These are phyloP conservation scores for Megaustenia siamemsis DNA, from an alignment of 2,888 invertebrate species.

Conservation along the genomic window DNA sequence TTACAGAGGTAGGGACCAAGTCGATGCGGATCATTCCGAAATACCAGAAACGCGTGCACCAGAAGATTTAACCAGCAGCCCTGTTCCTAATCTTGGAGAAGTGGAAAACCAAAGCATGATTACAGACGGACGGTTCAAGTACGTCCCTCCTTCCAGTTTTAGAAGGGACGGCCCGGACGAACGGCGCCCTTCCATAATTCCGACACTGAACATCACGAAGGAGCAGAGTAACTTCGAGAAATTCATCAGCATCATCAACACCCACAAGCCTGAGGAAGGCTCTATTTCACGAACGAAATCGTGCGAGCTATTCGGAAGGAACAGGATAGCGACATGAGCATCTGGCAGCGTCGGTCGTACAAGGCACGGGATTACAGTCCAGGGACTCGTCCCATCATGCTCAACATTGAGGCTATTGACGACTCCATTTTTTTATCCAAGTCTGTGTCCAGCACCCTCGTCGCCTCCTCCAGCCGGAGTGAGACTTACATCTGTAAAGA, in stretches of 20 bases:
- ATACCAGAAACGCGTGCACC: background rate
- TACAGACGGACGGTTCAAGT: background rate
- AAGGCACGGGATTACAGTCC: slow-evolving; percentile 40
- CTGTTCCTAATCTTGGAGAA: background rate
- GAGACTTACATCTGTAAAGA: slow-evolving; percentile 47
- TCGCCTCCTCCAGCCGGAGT: slow-evolving; percentile 25
- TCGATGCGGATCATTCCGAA: background rate
- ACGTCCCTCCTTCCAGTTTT: background rate
- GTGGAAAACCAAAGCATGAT: background rate
- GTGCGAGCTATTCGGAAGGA: slow-evolving; percentile 34
- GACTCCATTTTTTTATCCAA: slow-evolving; percentile 16
- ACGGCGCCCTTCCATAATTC: slow-evolving; percentile 41
- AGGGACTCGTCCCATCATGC: slow-evolving; percentile 41
- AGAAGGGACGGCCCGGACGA: slow-evolving; percentile 7
- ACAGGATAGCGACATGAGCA: slow-evolving; percentile 30
- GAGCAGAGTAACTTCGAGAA: slow-evolving; percentile 51
- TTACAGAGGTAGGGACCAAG: background rate
- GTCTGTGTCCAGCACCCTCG: slow-evolving; percentile 36
- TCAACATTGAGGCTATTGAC: slow-evolving; percentile 50
- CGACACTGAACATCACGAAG: slow-evolving; percentile 42
- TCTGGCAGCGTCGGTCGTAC: slow-evolving; percentile 46
- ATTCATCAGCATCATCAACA: slow-evolving; percentile 44
- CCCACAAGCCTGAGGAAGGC: background rate
- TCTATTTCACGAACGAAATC: slow-evolving; percentile 42
- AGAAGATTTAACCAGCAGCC: background rate